phyloP scores from a whole-genome alignment of 1,140 invertebrate species.

The Ladona fulva region DNA sequence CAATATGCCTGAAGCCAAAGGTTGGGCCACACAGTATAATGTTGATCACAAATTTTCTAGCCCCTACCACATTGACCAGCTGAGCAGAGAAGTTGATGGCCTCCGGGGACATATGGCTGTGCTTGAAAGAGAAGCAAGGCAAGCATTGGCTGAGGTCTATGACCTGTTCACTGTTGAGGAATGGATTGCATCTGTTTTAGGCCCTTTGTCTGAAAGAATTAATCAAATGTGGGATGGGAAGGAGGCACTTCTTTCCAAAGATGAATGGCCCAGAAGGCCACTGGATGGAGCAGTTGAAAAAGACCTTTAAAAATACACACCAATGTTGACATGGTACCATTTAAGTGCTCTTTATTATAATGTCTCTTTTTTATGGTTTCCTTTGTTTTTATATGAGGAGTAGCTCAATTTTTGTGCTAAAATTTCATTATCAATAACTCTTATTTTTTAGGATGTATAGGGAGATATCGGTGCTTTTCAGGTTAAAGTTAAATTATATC shows the following conservation, averaged over 20 bases:
- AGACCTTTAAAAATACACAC: not conserved
- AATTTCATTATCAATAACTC: too few relatives aligned
- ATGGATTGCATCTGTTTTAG: constrained; percentile 40
- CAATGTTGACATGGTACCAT: too few relatives aligned
- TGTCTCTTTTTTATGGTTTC: too few relatives aligned
- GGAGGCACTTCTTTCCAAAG: constrained; percentile 19
- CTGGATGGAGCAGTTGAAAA: constrained; percentile 11
- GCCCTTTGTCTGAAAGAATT: constrained; percentile 34
- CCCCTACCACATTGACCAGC: constrained; percentile 32
- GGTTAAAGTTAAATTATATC: too few relatives aligned
- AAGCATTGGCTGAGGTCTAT: constrained; percentile 35
- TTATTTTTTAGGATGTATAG: too few relatives aligned
- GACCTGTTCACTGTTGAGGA: constrained; percentile 38
- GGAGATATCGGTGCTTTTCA: too few relatives aligned
- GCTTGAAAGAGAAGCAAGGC: constrained; percentile 21
- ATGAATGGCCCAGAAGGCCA: constrained; percentile 24
- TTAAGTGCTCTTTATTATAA: too few relatives aligned
- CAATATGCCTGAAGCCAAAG: constrained; percentile 29
- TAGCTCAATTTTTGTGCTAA: too few relatives aligned
- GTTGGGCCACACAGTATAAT: constrained; percentile 35
- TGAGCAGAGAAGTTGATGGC: constrained; percentile 18
- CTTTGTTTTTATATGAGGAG: too few relatives aligned
- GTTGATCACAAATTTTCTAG: constrained; percentile 32
- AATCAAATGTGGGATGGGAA: constrained; percentile 27
- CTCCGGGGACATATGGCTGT: constrained; percentile 18